A percentile compares a stretch with the other conserved stretches of the same genome.
These are phyloP conservation scores for Recurvirostra avosetta DNA, from an alignment of 2,113 vertebrate genomes.

Conservation along the genomic window DNA sequence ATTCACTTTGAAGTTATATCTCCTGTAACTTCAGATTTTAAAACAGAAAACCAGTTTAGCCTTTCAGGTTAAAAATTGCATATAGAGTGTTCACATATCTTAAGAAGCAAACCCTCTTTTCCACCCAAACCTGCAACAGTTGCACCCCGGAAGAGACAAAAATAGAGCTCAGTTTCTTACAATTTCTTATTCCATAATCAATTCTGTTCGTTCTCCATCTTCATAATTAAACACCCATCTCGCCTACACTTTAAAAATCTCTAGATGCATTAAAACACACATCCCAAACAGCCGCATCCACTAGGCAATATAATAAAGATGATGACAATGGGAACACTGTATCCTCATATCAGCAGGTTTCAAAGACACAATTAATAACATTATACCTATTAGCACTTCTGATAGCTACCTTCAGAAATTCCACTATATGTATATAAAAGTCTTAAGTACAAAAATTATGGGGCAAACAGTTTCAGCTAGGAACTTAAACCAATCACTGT, in stretches of 20 bases:
- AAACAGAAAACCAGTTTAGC: slow-evolving; percentile 44
- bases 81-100: slow-evolving; percentile 1
- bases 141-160: background rate
- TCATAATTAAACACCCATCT: slow-evolving; percentile 57
- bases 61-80: slow-evolving; percentile 23
- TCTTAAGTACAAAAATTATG: background rate
- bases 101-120: background rate
- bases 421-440: background rate
- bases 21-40: slow-evolving; percentile 51
- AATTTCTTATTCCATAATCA: slow-evolving; percentile 5
- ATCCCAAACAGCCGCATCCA: background rate
- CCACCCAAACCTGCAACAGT: background rate
- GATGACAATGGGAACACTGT: background rate
- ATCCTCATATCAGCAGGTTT: background rate
- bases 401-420: slow-evolving; percentile 7
- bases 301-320: background rate
- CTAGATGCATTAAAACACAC: slow-evolving; percentile 9
- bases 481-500: background rate
- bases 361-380: slow-evolving; percentile 21
- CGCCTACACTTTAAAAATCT: slow-evolving; percentile 4
- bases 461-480: background rate
- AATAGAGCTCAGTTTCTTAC: background rate
- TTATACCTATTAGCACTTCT: background rate
- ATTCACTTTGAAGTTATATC: slow-evolving; percentile 70
- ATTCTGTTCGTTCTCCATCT: slow-evolving; percentile 32